Evolutionary conservation across 2,113 vertebrate genomes (phyloP).

Genomic region (Irena cyanogastra): DNA sequence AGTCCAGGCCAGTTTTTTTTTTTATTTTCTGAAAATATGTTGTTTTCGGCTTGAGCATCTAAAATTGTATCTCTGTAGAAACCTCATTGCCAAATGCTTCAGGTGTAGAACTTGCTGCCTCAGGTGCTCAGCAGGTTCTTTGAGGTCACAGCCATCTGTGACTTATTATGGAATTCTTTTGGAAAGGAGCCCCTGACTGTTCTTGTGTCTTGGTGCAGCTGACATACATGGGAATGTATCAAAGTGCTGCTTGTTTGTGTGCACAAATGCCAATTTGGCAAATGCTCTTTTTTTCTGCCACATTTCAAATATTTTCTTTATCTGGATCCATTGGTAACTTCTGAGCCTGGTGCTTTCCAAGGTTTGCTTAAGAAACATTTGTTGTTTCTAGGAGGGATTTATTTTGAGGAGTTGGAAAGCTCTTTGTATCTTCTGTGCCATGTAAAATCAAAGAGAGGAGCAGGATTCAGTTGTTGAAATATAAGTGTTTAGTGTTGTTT

Average conservation of each 20-base stretch:
- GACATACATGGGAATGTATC: neutral
- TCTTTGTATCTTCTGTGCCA: neutral
- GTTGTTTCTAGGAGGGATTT: neutral
- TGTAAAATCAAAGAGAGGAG: neutral
- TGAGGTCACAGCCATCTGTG: neutral
- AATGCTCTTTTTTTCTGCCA: neutral
- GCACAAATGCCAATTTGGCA: neutral
- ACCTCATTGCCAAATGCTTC: neutral
- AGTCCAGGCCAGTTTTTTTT: neutral
- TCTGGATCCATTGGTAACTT: neutral
- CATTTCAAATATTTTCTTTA: neutral
- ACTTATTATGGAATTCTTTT: neutral
- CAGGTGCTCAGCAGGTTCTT: neutral
- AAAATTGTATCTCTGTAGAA: neutral
- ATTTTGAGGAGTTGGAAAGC: neutral
- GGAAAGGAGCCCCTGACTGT: neutral
- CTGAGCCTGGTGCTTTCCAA: neutral
- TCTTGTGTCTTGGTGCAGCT: neutral
- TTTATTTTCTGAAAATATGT: no score
- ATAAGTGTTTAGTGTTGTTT: neutral
- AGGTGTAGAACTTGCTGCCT: neutral
- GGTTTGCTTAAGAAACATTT: neutral
- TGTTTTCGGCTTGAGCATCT: neutral
- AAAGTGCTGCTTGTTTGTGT: neutral
- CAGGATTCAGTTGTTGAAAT: neutral